Conservation (phyloP, 64 coral and sea anemone genomes). For the Actinia equina region DNA sequence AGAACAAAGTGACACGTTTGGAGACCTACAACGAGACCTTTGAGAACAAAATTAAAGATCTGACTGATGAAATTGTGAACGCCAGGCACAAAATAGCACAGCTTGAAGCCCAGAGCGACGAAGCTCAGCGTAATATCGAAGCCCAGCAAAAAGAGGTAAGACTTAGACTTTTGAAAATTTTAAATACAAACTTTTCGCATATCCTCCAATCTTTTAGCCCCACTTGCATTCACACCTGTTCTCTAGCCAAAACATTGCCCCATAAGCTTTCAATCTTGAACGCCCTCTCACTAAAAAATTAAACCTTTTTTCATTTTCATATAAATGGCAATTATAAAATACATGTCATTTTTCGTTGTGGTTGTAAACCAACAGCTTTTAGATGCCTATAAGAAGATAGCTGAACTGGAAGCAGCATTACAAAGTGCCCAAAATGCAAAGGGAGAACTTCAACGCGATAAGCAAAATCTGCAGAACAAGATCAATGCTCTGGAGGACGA, state of each 20-base stretch:
- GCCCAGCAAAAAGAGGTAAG: slow-evolving; percentile 63
- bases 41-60: slow-evolving; percentile 73
- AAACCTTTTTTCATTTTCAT: background rate
- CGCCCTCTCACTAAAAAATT: no score
- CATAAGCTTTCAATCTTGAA: no score
- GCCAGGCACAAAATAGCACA: slow-evolving; percentile 78
- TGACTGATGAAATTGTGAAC: slow-evolving; percentile 76
- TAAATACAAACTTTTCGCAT: background rate
- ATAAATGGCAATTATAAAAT: background rate
- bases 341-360: background rate
- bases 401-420: slow-evolving; percentile 80
- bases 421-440: slow-evolving; percentile 69
- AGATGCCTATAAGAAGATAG: slow-evolving; percentile 79
- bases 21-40: slow-evolving; percentile 74
- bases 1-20: slow-evolving; percentile 74
- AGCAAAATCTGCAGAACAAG: slow-evolving; percentile 71
- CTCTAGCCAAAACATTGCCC: no score
- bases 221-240: no score
- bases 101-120: slow-evolving; percentile 67
- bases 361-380: slow-evolving; percentile 24
- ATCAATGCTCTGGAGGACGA: slow-evolving; percentile 72
- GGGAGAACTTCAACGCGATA: slow-evolving; percentile 68
- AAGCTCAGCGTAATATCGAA: slow-evolving; percentile 74
- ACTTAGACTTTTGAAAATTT: background rate
- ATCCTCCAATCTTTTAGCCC: no score